Evolutionary conservation across 2,113 vertebrate species (phyloP), one percentile per base, ranked within the genome.

Genomic region (Phylloscopus trochiloides): DNA sequence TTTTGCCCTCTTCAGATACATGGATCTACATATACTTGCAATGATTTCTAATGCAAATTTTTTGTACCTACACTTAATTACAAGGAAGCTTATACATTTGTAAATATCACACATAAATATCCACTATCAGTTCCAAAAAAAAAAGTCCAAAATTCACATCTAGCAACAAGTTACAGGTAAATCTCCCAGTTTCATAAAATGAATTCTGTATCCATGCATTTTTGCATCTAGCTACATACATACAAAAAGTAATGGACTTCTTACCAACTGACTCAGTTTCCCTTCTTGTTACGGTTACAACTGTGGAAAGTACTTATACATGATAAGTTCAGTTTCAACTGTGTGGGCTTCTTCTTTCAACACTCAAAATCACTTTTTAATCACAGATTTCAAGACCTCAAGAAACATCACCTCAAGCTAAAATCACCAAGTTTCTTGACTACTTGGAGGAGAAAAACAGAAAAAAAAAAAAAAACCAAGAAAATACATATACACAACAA

Each of bases 401-500:
- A 80, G 40, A 72, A 79, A 93, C 88, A 63, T 51, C 52, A 58
- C 29, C 32, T 15, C 0, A 0, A 90, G 43, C 17, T 58, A 81
- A 78, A 90, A 6, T 22, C 40, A 62, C 4, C 2, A n/a, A 17
- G 28, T 55, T 76, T 54, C 67, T 38, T 19, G 10, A 68, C 38
- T 17, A 51, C 10, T 25, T 51, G 19, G 9, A 3, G 13, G 1
- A 17, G 12, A 8, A 7, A 38, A 62, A 42, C 45, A 45, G 45
- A 7, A 6, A n/a, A 5, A 3, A 3, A 10, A 5, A 3, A 3
- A 10, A 10, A 29, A 32, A 11, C 7, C 26, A 65, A 43, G 13
- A 47, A 57, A 65, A 24, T 14, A 28, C 25, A n/a, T 6, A 72
- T 18, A 51, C 12, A 57, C 8, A 45, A 3, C 5, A 31, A 51